Evolutionary conservation across 2,797 vertebrate genomes (phyloP), one percentile per base, ranked within the genome.

Genomic region (Galago senegalensis): DNA sequence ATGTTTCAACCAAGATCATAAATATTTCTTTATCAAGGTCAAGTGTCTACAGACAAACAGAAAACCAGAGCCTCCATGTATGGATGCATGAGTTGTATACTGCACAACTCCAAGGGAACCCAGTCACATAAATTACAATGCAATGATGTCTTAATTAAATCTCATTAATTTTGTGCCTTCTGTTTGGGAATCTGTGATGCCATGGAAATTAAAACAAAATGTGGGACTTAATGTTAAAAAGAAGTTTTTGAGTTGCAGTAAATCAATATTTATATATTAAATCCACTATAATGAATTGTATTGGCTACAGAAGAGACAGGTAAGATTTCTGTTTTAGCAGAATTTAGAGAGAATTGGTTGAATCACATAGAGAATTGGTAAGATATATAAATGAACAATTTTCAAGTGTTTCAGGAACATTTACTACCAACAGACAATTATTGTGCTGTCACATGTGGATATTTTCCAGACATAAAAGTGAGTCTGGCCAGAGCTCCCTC

Each of bases 201-300:
- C 27, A 89, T 69, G 80, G 83, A 90, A 81, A 49, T 73, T 70
- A 79, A 37, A 92, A 84, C 6, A 70, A 91, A 96, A 87, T 72
- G 84, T 31, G 72, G 61, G 60, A 61, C 14, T 56, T 79, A 37
- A 67, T 56, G 37, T 73, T 14, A 34, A 49, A 76, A 83, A 58
- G 40, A 40, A 89, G 60, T 94, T 77, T 0, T 56, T 65, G 58
- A 93, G 53, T 93, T 34, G 92, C 85, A 4, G n/a, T 72, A 92
- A 92, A 89, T 46, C 53, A 73, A 31, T 34, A 93, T 63, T 23
- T 27, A 65, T 11, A 34, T 63, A 60, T 86, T 83, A 85, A 92
- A 65, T 37, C 46, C 23, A 90, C n/a, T 53, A 20, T 37, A 65
- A n/a, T 77, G 60, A 86, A 49, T 76, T 79, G 79, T 89, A 56